Evolutionary conservation across 2,113 vertebrate species (phyloP), one percentile per base, ranked within the genome.

Genomic region (Gnathonemus echidnorhynchus): DNA sequence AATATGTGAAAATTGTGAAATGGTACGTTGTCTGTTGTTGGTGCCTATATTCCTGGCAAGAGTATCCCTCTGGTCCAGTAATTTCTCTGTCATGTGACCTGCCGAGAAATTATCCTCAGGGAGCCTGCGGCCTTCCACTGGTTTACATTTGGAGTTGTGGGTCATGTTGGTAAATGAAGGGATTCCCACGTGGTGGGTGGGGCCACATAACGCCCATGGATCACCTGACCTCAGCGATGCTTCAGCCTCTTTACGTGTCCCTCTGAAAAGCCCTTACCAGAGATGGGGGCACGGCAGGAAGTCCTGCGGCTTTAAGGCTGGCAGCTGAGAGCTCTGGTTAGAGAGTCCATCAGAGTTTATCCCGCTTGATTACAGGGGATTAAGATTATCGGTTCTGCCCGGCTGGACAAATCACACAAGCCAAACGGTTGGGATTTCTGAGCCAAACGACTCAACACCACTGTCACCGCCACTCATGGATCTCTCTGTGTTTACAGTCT

Each of bases 251-350:
- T 53, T 35, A 56, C 39, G 83, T 46, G 88, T 84, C 56, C 8
- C 58, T 88, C n/a, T 89, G 35, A 21, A 88, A 89, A 90, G 92
- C 90, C 91, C 27, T 85, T 45, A 89, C 90, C 24, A 66, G 62
- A 70, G 62, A 13, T 4, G 1, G 27, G 62, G 10, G 10, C 62
- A 27, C 27, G 1, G 62, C 62, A 31, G 62, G n/a, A 70, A 70
- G n/a, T 31, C 62, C 62, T 10, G 3, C n/a, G 27, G 62, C 62
- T 66, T 66, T 66, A 31, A 66, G 62, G n/a, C n/a, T 70, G 62
- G 1, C 27, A 70, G 62, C 27, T 70, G n/a, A 31, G n/a, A 70
- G 62, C 62, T 31, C n/a, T 70, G n/a, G n/a, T 13, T 31, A 31
- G n/a, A 31, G 62, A 31, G 62, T 70, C 62, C 62, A 70, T 70